These are phyloP conservation scores for Harpegnathos saltator DNA, from an alignment of 1,140 invertebrate species.

Conservation along the genomic window DNA sequence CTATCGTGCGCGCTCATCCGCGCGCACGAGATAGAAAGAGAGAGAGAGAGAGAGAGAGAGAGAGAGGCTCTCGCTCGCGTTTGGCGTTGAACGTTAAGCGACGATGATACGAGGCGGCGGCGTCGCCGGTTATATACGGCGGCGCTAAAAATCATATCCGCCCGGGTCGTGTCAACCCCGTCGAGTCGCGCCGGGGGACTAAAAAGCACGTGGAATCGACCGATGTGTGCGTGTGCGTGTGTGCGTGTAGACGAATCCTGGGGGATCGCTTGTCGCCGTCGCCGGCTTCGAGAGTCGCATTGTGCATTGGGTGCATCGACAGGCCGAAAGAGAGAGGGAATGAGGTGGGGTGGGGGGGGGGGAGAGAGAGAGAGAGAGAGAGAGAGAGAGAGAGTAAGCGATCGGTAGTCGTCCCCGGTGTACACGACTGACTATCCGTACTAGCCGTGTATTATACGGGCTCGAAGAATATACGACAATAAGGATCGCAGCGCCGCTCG, in stretches of 20 bases:
- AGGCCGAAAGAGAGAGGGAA: not conserved
- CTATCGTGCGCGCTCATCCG: too few species aligned
- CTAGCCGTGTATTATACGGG: slow-evolving; percentile 69
- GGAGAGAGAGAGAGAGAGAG: slow-evolving; percentile 24
- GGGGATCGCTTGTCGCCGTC: slow-evolving; percentile 22
- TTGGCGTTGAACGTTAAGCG: too few species aligned
- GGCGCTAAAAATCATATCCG: slow-evolving; percentile 19
- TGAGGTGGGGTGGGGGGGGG: slow-evolving; percentile 1
- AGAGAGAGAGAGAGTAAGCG: slow-evolving; percentile 28
- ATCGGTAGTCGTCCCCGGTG: slow-evolving; percentile 39
- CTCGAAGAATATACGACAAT: slow-evolving; percentile 74
- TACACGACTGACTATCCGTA: slow-evolving; percentile 44
- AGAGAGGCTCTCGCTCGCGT: too few species aligned
- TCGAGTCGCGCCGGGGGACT: not conserved
- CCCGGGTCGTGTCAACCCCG: not conserved
- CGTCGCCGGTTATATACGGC: slow-evolving; percentile 3
- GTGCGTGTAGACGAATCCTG: slow-evolving; percentile 18
- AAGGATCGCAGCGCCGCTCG: slow-evolving; percentile 71
- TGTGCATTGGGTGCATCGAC: slow-evolving; percentile 13
- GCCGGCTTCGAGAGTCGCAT: slow-evolving; percentile 15
- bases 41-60: too few species aligned
- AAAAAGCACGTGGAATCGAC: slow-evolving; percentile 4
- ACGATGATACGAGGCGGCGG: too few species aligned
- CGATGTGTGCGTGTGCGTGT: not conserved
- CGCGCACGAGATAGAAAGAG: too few species aligned